Base-by-base conservation (phyloP, 2,113 vertebrate species). In the Scartelaos histophorus region DNA sequence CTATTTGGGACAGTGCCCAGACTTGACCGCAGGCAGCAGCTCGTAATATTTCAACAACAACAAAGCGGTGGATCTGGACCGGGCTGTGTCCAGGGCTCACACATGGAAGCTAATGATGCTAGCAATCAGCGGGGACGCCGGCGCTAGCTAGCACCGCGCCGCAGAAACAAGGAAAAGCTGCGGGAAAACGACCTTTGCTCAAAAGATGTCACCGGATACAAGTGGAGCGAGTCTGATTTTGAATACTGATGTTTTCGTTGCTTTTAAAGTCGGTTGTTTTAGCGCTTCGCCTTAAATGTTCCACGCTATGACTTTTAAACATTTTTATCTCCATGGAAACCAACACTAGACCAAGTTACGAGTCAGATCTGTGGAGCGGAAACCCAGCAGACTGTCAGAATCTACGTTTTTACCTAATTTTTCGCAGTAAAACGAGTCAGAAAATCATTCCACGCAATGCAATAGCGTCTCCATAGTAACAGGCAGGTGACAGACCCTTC, bases 1-100 rank as follows among this genome's bases (percentile, higher is more conserved):
- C 61, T 78, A 61, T 88, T 82, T 83, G 82, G 85, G 76, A 71
- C 77, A 78, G 80, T 49, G 81, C 88, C 85, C 85, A 80, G 78
- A 60, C 25, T 34, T n/a, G 43, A 38, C 85, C 82, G 45, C 67
- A 16, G 77, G 83, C 74, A 64, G 68, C 71, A 68, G 76, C 76
- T 81, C 75, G 73, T 66, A 65, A 78, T 79, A 85, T 81, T 84
- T 78, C 77, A 82, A 53, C 64, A 75, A 61, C 71, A 75, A 72
- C 81, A 43, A 58, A 64, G 70, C 65, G 70, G 79, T 70, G 84
- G 49, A 66, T 77, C 58, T 21, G 64, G 69, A 67, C 78, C 72
- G 47, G 54, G 51, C 78, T 76, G 47, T 19, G 61, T 69, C 61
- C 51, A 17, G 61, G 34, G 61, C 34, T 38, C 66, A 71, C 34